A percentile compares a stretch with the other conserved stretches of the same genome.
Conservation (phyloP, 2,797 vertebrate genomes). For the Sardinella longiceps region DNA sequence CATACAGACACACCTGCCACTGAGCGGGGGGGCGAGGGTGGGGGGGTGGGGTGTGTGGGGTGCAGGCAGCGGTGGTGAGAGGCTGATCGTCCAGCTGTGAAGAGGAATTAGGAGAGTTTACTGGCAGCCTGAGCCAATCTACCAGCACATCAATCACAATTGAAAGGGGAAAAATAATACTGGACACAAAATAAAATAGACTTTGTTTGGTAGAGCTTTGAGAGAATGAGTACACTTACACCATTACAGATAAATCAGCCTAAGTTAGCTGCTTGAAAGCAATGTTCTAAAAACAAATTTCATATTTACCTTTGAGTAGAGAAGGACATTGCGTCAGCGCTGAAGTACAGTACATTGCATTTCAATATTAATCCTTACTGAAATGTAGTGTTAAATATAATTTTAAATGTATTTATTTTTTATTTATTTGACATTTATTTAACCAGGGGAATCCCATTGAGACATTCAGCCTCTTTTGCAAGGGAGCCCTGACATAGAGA, state of each 20-base stretch:
- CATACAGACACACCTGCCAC: neutral
- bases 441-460: too few relatives aligned
- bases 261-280: neutral
- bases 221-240: neutral
- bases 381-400: too few relatives aligned
- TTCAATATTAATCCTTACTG: too few relatives aligned
- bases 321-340: too few relatives aligned
- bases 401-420: too few relatives aligned
- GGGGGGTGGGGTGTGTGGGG: neutral
- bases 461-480: too few relatives aligned
- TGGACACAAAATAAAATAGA: neutral
- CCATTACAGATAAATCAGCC: neutral
- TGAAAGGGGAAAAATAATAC: neutral
- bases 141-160: neutral
- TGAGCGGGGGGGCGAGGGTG: neutral
- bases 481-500: too few relatives aligned
- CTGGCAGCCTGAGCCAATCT: neutral
- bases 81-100: neutral
- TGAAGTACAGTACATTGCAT: too few relatives aligned
- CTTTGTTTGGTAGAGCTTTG: neutral
- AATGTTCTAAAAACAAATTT: neutral
- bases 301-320: too few relatives aligned
- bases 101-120: constrained; percentile 15
- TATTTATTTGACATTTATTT: too few relatives aligned
- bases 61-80: neutral